Percentiles rank a stretch among this genome's conserved stretches.
phyloP scores from a whole-genome alignment of 2,888 invertebrate genomes.

The Carcina quercana region DNA sequence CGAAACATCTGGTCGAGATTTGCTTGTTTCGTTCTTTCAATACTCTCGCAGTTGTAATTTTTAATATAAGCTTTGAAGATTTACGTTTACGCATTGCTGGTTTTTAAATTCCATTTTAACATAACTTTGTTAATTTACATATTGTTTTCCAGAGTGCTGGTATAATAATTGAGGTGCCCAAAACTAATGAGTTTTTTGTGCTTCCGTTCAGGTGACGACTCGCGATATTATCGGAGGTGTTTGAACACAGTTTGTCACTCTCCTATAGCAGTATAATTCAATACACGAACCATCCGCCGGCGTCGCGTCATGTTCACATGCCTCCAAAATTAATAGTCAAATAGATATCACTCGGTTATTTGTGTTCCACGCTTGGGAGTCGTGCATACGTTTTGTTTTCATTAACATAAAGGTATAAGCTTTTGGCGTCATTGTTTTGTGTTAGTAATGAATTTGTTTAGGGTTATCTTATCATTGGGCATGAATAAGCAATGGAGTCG shows the following conservation, averaged over 20 bases:
- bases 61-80: not conserved
- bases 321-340: conserved; percentile 39
- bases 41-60: conserved; percentile 16
- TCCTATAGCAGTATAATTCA: conserved; percentile 28
- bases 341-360: conserved; percentile 32
- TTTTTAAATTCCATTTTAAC: no score
- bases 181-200: conserved; percentile 69
- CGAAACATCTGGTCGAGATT: conserved; percentile 51
- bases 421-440: conserved; percentile 23
- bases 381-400: conserved; percentile 32
- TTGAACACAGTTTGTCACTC: conserved; percentile 52
- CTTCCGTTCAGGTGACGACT: conserved; percentile 68
- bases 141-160: no score
- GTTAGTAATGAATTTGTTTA: conserved; percentile 32
- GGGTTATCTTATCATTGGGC: conserved; percentile 32
- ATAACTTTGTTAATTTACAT: no score
- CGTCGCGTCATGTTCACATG: conserved; percentile 28
- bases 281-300: conserved; percentile 22
- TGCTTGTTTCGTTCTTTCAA: conserved; percentile 38
- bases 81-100: no score
- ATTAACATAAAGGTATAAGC: conserved; percentile 35
- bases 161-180: conserved; percentile 31
- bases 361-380: conserved; percentile 31
- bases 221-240: conserved; percentile 45
- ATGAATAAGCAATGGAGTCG: conserved; percentile 23